Base-by-base conservation (phyloP, 2,797 vertebrate genomes). In the Periophthalmus magnuspinnatus region DNA sequence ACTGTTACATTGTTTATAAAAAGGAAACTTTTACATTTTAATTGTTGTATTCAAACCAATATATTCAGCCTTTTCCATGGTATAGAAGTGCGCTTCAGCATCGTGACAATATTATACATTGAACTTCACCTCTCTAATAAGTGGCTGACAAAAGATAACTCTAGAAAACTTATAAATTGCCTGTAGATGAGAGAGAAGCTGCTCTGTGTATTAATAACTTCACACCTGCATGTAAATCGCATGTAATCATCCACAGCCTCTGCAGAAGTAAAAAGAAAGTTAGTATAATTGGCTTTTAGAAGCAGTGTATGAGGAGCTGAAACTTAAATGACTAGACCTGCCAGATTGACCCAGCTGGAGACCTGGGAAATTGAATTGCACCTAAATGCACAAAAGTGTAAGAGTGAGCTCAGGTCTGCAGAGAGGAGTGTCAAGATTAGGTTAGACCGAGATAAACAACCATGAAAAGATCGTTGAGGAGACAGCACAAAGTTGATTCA, bases 201-300 rank as follows among this genome's bases (percentile, higher is more conserved):
- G 14, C 17, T 55, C 2, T 2, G 1, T 19, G 5, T 41, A 45
- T 38, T 41, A 41, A 16, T 62, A 13, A n/a, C 59, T 41, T 38
- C 10, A 62, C 32, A 72, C 70, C 77, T 78, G 69, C 24, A 68
- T 75, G 64, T 73, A 85, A 84, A 85, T 81, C 61, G 19, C 66
- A 41, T 88, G 81, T 77, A 83, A 86, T 88, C 74, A 69, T 74
- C 65, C 62, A 70, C 56, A 45, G 71, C 33, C 3, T 8, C 54
- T 70, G 63, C 65, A 60, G 69, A 86, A 79, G 58, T 48, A 65
- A 81, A 78, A 74, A 62, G 66, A 70, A 66, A 52, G 72, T 76
- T 69, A 58, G 68, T 67, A 24, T 86, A 85, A 87, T 84, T 87
- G 76, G 71, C 78, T 86, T 80, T 84, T 65, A 75, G 69, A 32